Evolutionary conservation across 1,140 invertebrate genomes (phyloP).

Genomic region (Pseudomyrmex concolor): DNA sequence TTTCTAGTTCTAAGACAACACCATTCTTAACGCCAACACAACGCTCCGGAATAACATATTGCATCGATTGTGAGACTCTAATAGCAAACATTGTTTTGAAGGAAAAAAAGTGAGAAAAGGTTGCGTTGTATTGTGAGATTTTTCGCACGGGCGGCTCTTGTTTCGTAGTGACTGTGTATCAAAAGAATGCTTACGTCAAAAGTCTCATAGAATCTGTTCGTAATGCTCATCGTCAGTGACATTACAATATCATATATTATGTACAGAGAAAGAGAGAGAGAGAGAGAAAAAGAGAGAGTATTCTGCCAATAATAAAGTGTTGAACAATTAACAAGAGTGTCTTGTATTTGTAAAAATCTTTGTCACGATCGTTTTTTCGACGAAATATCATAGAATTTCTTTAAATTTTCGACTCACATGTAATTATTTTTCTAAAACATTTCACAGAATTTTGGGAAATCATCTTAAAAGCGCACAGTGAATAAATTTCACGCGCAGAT

Average conservation of each 20-base stretch:
- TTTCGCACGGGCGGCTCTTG: neutral
- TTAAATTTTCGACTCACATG: too few species aligned
- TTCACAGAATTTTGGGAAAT: too few species aligned
- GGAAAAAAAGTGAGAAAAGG: neutral
- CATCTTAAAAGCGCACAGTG: too few species aligned
- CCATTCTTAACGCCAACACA: neutral
- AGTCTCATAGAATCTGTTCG: constrained; percentile 70
- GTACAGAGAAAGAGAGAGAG: constrained; percentile 64
- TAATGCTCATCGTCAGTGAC: constrained; percentile 73
- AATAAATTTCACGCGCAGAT: too few species aligned
- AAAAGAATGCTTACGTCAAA: constrained; percentile 71
- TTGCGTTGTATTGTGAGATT: neutral
- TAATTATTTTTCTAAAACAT: too few species aligned
- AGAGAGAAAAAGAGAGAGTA: constrained; percentile 72
- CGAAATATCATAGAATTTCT: too few species aligned
- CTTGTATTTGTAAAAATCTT: neutral
- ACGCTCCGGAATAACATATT: neutral
- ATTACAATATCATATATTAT: constrained; percentile 73
- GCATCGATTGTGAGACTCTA: neutral
- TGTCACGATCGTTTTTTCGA: too few species aligned
- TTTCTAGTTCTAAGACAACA: constrained; percentile 1
- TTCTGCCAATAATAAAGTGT: constrained; percentile 82
- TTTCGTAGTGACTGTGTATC: constrained; percentile 58
- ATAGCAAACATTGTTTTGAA: neutral
- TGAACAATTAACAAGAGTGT: constrained; percentile 77